A percentile compares a stretch with the other conserved stretches of the same genome.
phyloP scores from a whole-genome alignment of 2,888 invertebrate genomes.

The Andrena praecox region DNA sequence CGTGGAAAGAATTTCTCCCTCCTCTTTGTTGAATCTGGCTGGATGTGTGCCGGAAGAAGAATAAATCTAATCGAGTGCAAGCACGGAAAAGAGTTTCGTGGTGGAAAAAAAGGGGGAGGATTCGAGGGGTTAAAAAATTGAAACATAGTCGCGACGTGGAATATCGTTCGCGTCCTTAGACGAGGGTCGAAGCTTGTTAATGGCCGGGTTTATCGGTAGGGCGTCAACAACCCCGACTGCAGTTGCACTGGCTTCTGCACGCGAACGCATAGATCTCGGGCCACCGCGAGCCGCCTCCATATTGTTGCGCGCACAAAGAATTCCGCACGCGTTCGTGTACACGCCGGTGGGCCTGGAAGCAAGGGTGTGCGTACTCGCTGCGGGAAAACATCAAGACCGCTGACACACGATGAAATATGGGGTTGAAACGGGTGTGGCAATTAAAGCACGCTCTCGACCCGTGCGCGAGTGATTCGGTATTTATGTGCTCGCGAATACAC shows the following conservation, averaged over 20 bases:
- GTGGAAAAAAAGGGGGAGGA: background rate
- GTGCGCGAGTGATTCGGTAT: constrained; percentile 35
- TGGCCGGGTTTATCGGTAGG: constrained; percentile 70
- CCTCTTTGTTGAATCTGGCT: background rate
- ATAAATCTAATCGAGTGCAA: background rate
- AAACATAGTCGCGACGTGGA: background rate
- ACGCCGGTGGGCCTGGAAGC: constrained; percentile 54
- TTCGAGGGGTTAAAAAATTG: background rate
- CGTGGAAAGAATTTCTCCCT: background rate
- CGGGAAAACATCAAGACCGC: constrained; percentile 75
- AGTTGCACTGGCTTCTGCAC: constrained; percentile 49
- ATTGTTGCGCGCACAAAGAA: constrained; percentile 60
- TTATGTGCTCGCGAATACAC: constrained; percentile 27
- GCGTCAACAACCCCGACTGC: constrained; percentile 42
- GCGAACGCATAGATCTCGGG: constrained; percentile 58
- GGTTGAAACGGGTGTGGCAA: constrained; percentile 73
- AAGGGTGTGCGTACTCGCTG: constrained; percentile 71
- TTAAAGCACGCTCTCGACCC: constrained; percentile 62
- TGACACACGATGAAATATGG: constrained; percentile 75
- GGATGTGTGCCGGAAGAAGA: background rate
- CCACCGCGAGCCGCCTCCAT: constrained; percentile 35
- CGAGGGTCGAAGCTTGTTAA: constrained; percentile 69
- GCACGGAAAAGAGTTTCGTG: background rate
- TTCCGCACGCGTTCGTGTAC: constrained; percentile 34
- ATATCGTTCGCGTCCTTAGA: background rate